These are phyloP conservation scores for Microctonus aethiopoides DNA, from an alignment of 2,888 invertebrate species.

Conservation along the genomic window DNA sequence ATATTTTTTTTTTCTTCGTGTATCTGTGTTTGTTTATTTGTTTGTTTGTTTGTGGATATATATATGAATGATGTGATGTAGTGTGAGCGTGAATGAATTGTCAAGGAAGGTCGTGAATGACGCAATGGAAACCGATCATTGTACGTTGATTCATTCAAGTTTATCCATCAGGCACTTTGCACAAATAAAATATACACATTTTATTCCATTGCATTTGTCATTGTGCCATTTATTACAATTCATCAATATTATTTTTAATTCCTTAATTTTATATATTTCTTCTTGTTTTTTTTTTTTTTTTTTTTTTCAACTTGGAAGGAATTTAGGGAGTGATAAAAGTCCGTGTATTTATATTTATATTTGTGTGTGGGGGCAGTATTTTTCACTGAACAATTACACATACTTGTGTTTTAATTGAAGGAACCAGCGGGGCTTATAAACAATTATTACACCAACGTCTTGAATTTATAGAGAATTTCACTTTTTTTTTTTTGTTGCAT, in stretches of 20 bases:
- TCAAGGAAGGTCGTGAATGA: constrained; percentile 33
- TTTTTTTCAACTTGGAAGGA: no score
- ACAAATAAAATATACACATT: constrained; percentile 1
- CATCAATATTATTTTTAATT: background rate
- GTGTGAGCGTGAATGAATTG: constrained; percentile 29
- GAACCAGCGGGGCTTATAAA: no score
- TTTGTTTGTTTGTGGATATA: no score
- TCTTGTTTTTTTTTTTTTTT: background rate
- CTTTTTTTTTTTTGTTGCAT: no score
- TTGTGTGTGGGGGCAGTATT: no score
- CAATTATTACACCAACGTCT: no score
- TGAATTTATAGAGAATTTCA: no score
- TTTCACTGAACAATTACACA: no score
- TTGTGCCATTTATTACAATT: constrained; percentile 5
- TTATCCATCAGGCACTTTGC: constrained; percentile 8
- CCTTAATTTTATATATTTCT: background rate
- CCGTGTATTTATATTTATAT: no score
- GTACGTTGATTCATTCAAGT: constrained; percentile 24
- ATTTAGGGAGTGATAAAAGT: no score
- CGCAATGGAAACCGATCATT: constrained; percentile 18
- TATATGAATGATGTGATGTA: no score
- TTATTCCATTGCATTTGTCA: constrained; percentile 4
- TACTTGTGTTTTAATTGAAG: no score
- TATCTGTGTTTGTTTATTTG: background rate
- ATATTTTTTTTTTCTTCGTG: background rate